Evolutionary conservation across 2,888 invertebrate genomes (phyloP).

Genomic region (Nephrotoma guestfalica): DNA sequence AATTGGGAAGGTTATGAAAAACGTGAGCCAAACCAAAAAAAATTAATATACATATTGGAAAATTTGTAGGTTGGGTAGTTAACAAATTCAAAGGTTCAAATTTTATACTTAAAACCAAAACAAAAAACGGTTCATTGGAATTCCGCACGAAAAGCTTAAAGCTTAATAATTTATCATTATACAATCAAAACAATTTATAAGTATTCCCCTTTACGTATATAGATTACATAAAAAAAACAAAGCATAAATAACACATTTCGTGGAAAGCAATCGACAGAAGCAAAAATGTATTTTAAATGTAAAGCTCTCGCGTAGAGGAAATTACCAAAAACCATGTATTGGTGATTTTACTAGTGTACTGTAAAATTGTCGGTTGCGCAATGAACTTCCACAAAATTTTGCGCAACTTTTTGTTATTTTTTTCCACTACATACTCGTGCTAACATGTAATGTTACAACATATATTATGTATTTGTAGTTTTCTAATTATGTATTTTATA

Average conservation of each 20-base stretch:
- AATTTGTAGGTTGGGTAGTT: no score
- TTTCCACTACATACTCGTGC: not conserved
- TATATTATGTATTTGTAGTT: not conserved
- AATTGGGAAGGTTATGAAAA: no score
- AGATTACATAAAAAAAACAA: not conserved
- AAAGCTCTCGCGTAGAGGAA: not conserved
- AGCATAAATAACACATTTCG: not conserved
- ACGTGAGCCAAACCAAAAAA: no score
- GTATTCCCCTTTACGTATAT: not conserved
- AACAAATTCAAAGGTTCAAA: not conserved
- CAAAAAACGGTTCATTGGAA: not conserved
- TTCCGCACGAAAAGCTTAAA: not conserved
- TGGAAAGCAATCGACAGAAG: not conserved
- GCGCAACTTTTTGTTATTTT: not conserved
- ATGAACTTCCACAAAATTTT: not conserved
- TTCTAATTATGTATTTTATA: not conserved
- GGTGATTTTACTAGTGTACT: not conserved
- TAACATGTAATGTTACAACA: not conserved
- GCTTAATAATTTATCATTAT: not conserved
- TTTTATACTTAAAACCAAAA: not conserved
- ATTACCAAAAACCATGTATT: not conserved
- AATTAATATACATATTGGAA: no score
- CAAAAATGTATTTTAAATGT: not conserved
- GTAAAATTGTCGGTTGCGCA: not conserved
- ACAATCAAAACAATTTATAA: not conserved